Evolutionary conservation across 2,113 vertebrate genomes (phyloP).

Genomic region (Phoenicopterus ruber): DNA sequence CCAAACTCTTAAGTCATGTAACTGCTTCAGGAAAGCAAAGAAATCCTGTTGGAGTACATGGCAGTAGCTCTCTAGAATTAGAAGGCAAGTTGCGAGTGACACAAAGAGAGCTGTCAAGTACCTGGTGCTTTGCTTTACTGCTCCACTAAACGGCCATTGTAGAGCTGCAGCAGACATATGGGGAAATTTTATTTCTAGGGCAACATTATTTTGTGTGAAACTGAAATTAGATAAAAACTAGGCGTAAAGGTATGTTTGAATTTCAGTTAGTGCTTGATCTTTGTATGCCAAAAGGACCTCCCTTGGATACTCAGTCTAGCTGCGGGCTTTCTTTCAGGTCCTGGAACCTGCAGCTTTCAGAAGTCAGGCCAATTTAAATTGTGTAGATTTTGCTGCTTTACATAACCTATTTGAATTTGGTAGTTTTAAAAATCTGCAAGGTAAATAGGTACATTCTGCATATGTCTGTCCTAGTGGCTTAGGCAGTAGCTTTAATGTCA

Average conservation of each 20-base stretch:
- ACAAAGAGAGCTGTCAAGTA: conserved; percentile 58
- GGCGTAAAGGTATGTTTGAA: conserved; percentile 36
- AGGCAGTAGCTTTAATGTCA: not conserved
- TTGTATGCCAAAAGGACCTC: conserved; percentile 48
- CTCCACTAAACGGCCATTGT: conserved; percentile 41
- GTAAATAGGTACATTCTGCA: conserved; percentile 47
- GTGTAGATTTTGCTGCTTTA: conserved; percentile 60
- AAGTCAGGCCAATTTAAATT: conserved; percentile 59
- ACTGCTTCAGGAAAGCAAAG: conserved; percentile 49
- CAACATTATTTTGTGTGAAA: conserved; percentile 49
- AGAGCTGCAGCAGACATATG: not conserved
- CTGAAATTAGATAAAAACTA: conserved; percentile 57
- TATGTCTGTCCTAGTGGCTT: not conserved
- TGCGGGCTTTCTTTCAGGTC: conserved; percentile 48
- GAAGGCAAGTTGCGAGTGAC: conserved; percentile 33
- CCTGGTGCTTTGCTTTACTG: conserved; percentile 46
- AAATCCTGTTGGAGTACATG: conserved; percentile 23
- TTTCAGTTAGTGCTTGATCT: conserved; percentile 58
- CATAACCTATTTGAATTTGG: conserved; percentile 34
- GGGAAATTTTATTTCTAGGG: conserved; percentile 61
- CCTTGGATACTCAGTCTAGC: conserved; percentile 43
- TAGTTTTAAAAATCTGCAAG: conserved; percentile 15
- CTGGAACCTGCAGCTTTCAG: conserved; percentile 46
- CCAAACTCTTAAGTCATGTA: conserved; percentile 35
- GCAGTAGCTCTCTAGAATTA: conserved; percentile 37